phyloP scores from a whole-genome alignment of 2,888 invertebrate genomes.

The Kryphioiulus occultus region DNA sequence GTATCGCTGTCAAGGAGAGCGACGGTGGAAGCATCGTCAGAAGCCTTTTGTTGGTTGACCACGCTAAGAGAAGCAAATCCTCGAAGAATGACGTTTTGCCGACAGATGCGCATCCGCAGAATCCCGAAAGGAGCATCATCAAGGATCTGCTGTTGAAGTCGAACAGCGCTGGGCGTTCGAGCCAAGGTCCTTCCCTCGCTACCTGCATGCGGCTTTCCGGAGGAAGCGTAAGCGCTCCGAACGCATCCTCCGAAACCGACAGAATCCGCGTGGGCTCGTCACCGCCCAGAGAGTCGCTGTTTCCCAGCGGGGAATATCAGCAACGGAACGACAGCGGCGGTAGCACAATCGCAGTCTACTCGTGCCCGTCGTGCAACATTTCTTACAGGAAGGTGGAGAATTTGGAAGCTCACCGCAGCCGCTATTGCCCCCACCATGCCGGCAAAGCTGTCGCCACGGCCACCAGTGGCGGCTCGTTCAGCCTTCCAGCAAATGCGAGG shows the following conservation, averaged over 20 bases:
- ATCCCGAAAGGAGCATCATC: conserved; percentile 69
- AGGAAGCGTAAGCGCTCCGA: conserved; percentile 41
- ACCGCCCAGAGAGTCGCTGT: too few relatives aligned
- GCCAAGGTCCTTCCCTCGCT: not conserved
- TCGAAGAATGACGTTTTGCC: not conserved
- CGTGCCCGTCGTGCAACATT: conserved; percentile 78
- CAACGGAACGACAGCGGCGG: not conserved
- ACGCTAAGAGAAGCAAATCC: not conserved
- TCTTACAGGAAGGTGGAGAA: conserved; percentile 82
- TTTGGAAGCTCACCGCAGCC: conserved; percentile 78
- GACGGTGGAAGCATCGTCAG: conserved; percentile 7
- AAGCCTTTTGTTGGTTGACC: not conserved
- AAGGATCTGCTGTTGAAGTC: conserved; percentile 79
- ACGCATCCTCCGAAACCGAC: too few relatives aligned
- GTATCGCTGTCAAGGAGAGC: not conserved
- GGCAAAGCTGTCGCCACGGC: not conserved
- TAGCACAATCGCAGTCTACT: conserved; percentile 48
- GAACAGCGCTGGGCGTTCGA: conserved; percentile 35
- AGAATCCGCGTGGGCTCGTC: too few relatives aligned
- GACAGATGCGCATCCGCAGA: conserved; percentile 67
- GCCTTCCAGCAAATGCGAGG: too few relatives aligned
- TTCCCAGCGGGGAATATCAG: not conserved
- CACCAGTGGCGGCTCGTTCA: not conserved
- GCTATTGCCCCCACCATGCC: conserved; percentile 71
- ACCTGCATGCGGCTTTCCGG: conserved; percentile 39